A percentile compares a stretch with the other conserved stretches of the same genome.
phyloP scores from a whole-genome alignment of 64 coral and sea anemone species.

The Dendrophyllia cribrosa region DNA sequence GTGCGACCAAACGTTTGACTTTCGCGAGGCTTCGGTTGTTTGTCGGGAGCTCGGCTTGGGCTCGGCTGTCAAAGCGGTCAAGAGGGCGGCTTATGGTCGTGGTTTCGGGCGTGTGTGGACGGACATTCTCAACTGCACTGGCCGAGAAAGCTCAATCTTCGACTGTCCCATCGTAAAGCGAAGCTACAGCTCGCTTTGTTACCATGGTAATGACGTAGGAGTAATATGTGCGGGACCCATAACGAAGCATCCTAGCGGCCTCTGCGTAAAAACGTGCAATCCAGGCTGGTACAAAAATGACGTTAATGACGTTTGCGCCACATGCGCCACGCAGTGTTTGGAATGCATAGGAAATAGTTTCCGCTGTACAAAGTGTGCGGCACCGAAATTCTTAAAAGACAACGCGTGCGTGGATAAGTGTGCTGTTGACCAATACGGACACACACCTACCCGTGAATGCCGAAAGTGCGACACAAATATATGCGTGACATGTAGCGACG shows the following conservation, averaged over 20 bases:
- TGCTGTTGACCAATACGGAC: conserved; percentile 56
- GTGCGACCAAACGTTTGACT: conserved; percentile 84
- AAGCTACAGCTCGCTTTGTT: conserved; percentile 67
- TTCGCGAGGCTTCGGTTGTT: conserved; percentile 75
- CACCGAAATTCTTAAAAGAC: conserved; percentile 73
- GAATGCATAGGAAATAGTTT: conserved; percentile 55
- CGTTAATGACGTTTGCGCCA: conserved; percentile 42
- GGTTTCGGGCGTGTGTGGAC: conserved; percentile 61
- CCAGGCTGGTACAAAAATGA: conserved; percentile 72
- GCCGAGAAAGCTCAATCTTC: conserved; percentile 53
- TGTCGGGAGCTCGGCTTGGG: conserved; percentile 84
- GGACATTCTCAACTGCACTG: conserved; percentile 61
- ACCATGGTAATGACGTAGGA: conserved; percentile 86
- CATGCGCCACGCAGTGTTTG: conserved; percentile 53
- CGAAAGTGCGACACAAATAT: conserved; percentile 34
- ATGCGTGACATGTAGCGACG: conserved; percentile 80
- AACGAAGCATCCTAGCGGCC: conserved; percentile 35
- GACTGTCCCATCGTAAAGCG: conserved; percentile 52
- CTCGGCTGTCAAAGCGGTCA: conserved; percentile 50
- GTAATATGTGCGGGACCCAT: conserved; percentile 75
- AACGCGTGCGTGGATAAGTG: conserved; percentile 55
- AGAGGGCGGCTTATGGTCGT: conserved; percentile 63
- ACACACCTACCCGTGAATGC: conserved; percentile 54
- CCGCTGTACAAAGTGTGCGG: conserved; percentile 78
- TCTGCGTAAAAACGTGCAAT: conserved; percentile 46